phyloP scores from a whole-genome alignment of 1,140 invertebrate species.

The Contarinia nasturtii region DNA sequence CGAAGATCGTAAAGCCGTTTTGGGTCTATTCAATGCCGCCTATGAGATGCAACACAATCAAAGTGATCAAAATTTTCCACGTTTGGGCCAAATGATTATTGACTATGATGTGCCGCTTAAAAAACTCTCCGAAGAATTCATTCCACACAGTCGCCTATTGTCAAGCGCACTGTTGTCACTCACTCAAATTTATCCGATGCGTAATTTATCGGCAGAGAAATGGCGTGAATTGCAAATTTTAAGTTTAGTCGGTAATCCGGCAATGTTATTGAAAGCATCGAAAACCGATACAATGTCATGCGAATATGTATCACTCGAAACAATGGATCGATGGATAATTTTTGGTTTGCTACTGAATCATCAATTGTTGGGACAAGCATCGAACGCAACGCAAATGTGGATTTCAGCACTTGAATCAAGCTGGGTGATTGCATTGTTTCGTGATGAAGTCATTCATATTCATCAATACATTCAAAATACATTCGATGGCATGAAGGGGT shows the following conservation, averaged over 20 bases:
- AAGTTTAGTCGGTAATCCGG: slow-evolving; percentile 80
- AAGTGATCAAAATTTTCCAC: slow-evolving; percentile 80
- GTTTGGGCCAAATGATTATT: slow-evolving; percentile 90
- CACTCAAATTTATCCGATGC: slow-evolving; percentile 64
- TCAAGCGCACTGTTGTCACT: slow-evolving; percentile 73
- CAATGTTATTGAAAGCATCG: slow-evolving; percentile 80
- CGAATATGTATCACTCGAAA: slow-evolving; percentile 89
- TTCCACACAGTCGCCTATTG: slow-evolving; percentile 79
- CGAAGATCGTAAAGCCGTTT: slow-evolving; percentile 91
- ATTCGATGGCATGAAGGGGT: slow-evolving; percentile 92
- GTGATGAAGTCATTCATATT: slow-evolving; percentile 93
- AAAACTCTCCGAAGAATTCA: slow-evolving; percentile 92
- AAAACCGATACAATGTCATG: slow-evolving; percentile 92
- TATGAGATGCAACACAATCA: slow-evolving; percentile 90
- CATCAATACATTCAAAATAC: slow-evolving; percentile 85
- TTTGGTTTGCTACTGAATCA: slow-evolving; percentile 86
- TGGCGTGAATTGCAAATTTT: slow-evolving; percentile 88
- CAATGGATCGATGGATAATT: slow-evolving; percentile 92
- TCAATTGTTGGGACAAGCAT: slow-evolving; percentile 50
- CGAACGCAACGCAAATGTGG: slow-evolving; percentile 76
- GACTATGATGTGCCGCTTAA: slow-evolving; percentile 94
- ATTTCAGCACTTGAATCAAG: slow-evolving; percentile 75
- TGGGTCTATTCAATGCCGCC: slow-evolving; percentile 93
- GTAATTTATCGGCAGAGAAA: slow-evolving; percentile 84
- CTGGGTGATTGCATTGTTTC: slow-evolving; percentile 85